These are phyloP conservation scores for Tauraco erythrolophus DNA, from an alignment of 2,113 vertebrate genomes.

Conservation along the genomic window DNA sequence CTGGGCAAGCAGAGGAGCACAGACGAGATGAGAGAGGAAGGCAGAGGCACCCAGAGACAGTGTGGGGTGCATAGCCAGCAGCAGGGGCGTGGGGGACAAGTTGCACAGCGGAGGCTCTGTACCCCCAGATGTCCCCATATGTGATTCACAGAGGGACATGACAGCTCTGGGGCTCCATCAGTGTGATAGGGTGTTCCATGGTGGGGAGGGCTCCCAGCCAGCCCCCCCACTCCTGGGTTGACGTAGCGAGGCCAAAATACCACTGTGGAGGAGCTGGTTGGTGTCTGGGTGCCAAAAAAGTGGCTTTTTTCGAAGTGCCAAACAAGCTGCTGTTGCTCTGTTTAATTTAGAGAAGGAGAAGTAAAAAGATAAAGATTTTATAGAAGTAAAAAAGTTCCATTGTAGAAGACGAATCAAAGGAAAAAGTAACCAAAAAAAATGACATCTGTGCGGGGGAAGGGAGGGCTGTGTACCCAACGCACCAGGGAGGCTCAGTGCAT, in stretches of 20 bases:
- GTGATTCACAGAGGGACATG: neutral
- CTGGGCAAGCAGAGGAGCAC: neutral
- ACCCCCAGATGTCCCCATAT: neutral
- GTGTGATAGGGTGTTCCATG: no score
- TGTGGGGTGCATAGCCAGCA: accelerated
- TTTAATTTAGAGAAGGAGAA: neutral
- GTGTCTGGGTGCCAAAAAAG: neutral
- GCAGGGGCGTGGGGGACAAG: accelerated
- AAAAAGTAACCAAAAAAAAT: neutral
- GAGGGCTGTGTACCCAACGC: neutral
- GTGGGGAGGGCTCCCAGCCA: neutral
- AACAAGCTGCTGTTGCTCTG: neutral
- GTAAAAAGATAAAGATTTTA: neutral
- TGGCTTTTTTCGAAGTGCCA: neutral
- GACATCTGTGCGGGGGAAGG: neutral
- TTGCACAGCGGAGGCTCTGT: neutral
- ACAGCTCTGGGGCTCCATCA: neutral
- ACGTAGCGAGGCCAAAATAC: neutral
- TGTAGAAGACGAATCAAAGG: neutral
- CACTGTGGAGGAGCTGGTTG: neutral
- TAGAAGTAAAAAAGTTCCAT: no score
- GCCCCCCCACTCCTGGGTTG: accelerated
- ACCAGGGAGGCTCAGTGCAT: accelerated
- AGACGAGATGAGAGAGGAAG: neutral
- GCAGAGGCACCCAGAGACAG: accelerated